Percentiles rank a stretch among this genome's conserved stretches.
These are phyloP conservation scores for Coenonympha arcania DNA, from an alignment of 2,888 invertebrate genomes.

Conservation along the genomic window DNA sequence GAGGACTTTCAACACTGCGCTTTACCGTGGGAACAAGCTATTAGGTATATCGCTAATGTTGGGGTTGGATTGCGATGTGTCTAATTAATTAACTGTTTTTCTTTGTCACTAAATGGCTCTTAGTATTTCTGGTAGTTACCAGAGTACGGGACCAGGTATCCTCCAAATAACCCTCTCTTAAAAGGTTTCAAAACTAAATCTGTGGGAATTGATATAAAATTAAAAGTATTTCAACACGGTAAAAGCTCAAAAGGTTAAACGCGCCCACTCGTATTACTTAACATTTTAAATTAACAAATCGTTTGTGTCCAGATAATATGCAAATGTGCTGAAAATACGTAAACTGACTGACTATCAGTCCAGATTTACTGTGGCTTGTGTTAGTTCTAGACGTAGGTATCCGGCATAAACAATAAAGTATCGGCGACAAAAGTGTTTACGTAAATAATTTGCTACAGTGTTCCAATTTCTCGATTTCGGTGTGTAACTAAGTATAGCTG, in stretches of 20 bases:
- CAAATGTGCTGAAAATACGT: constrained; percentile 18
- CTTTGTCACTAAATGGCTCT: too few relatives aligned
- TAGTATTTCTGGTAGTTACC: too few relatives aligned
- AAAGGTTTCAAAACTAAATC: too few relatives aligned
- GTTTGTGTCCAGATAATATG: constrained; percentile 16
- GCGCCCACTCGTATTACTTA: constrained; percentile 2
- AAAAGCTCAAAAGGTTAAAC: constrained; percentile 1
- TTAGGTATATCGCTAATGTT: too few relatives aligned
- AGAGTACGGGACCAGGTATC: too few relatives aligned
- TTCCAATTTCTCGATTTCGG: constrained; percentile 2
- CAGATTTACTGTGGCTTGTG: constrained; percentile 14
- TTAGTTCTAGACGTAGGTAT: constrained; percentile 6
- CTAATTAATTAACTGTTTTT: too few relatives aligned
- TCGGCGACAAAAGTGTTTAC: constrained; percentile 12
- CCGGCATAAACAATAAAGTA: constrained; percentile 14
- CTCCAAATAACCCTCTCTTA: too few relatives aligned
- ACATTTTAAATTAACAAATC: constrained; percentile 12
- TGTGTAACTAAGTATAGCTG: neutral
- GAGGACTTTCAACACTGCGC: too few relatives aligned
- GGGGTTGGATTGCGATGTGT: too few relatives aligned
- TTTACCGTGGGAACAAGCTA: too few relatives aligned
- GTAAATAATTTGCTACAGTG: neutral
- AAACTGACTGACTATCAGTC: constrained; percentile 11
- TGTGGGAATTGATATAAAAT: too few relatives aligned
- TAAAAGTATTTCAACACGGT: neutral